A percentile compares a stretch with the other conserved stretches of the same genome.
These are phyloP conservation scores for Aptenodytes patagonicus DNA, from an alignment of 2,113 vertebrate species.

Conservation along the genomic window DNA sequence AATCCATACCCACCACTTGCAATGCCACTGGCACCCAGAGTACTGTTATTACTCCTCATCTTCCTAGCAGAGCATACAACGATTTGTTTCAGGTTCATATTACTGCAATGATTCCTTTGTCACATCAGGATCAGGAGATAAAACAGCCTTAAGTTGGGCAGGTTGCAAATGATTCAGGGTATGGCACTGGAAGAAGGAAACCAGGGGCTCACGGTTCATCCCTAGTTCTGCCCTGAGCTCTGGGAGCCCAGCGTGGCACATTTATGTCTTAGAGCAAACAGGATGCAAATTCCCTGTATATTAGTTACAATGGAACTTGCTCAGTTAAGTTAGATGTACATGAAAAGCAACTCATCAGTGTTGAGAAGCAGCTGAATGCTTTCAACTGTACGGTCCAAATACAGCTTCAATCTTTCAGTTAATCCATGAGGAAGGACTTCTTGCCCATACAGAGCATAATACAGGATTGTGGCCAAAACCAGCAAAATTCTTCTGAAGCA, in stretches of 20 bases:
- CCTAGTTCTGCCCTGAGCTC: not conserved
- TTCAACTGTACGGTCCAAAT: not conserved
- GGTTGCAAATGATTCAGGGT: not conserved
- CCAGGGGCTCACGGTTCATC: not conserved
- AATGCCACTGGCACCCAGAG: not conserved
- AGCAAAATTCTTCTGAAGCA: conserved; percentile 26
- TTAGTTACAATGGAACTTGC: not conserved
- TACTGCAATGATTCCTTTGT: not conserved
- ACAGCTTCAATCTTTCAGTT: not conserved
- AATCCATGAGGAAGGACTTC: not conserved
- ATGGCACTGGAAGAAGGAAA: not conserved
- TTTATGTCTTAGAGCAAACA: not conserved
- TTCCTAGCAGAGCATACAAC: not conserved
- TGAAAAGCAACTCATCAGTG: not conserved
- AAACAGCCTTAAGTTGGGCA: not conserved
- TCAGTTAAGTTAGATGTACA: not conserved
- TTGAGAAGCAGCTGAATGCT: conserved; percentile 3
- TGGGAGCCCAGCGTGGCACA: not conserved
- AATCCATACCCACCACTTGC: not conserved
- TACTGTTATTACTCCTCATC: not conserved
- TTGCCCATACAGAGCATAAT: conserved; percentile 24
- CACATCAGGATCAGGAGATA: not conserved
- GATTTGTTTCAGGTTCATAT: not conserved
- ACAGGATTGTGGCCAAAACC: conserved; percentile 45
- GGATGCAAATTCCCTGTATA: not conserved